Conservation (phyloP, 1,140 invertebrate genomes). For the Copidosoma floridanum region DNA sequence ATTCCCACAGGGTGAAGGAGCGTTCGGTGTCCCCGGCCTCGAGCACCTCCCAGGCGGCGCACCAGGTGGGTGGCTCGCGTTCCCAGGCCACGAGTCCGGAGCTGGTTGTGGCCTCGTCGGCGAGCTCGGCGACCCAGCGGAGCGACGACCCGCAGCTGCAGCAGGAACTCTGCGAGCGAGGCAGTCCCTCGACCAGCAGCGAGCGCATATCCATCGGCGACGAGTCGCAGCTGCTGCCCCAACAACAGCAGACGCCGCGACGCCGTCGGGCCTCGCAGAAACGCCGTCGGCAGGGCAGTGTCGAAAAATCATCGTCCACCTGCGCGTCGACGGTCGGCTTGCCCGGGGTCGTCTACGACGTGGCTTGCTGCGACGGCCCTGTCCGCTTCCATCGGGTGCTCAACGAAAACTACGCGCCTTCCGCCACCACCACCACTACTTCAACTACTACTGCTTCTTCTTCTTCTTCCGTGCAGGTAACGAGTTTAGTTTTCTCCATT, state of each 20-base stretch:
- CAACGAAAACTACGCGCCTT: slow-evolving; percentile 67
- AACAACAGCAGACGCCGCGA: slow-evolving; percentile 2
- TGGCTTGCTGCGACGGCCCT: slow-evolving; percentile 85
- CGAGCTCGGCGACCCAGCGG: slow-evolving; percentile 15
- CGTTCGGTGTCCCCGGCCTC: slow-evolving; percentile 30
- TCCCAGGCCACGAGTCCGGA: slow-evolving; percentile 29
- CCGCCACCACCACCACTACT: no score
- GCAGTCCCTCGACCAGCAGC: slow-evolving; percentile 32
- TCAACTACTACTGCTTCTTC: no score
- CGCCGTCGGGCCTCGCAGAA: slow-evolving; percentile 8
- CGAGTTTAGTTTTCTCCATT: no score
- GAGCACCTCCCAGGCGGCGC: not conserved
- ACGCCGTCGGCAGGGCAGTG: slow-evolving; percentile 9
- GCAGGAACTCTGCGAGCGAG: no score
- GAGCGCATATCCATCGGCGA: slow-evolving; percentile 28
- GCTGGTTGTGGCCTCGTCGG: slow-evolving; percentile 21
- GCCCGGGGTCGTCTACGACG: slow-evolving; percentile 66
- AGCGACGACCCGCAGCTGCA: slow-evolving; percentile 6
- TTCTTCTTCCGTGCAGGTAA: no score
- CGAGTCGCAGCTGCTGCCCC: not conserved
- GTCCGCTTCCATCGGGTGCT: slow-evolving; percentile 77
- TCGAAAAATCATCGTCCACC: not conserved
- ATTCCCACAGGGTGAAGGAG: slow-evolving; percentile 5
- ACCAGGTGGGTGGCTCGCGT: not conserved
- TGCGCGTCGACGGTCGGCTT: slow-evolving; percentile 1